phyloP scores from a whole-genome alignment of 2,888 invertebrate genomes.

The Cartodere bifasciata region DNA sequence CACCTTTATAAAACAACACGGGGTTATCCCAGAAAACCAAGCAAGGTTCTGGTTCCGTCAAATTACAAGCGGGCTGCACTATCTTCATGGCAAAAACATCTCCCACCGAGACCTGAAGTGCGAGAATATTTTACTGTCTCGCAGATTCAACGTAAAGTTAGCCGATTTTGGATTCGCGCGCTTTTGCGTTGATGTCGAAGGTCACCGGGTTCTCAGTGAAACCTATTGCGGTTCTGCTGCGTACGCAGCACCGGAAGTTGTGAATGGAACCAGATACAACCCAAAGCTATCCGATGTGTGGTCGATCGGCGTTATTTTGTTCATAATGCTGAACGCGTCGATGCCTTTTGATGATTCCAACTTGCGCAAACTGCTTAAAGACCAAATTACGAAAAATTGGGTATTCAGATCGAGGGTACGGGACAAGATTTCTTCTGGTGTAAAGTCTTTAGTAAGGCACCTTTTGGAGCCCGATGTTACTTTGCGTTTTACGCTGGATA shows the following conservation, averaged over 20 bases:
- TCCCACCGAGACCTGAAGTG: conserved; percentile 11
- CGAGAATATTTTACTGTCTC: conserved; percentile 10
- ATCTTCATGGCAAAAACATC: conserved; percentile 10
- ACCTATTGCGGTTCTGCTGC: conserved; percentile 12
- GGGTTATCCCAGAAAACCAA: conserved; percentile 10
- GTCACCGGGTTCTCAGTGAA: conserved; percentile 10
- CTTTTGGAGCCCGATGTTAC: conserved; percentile 11
- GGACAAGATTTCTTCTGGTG: conserved; percentile 9
- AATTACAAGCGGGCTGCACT: conserved; percentile 10
- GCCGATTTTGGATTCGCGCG: conserved; percentile 12
- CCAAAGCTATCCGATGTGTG: conserved; percentile 11
- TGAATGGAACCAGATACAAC: conserved; percentile 11
- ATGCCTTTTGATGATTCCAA: conserved; percentile 12
- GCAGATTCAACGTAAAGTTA: conserved; percentile 10
- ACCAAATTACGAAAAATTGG: conserved; percentile 12
- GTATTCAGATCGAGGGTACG: conserved; percentile 11
- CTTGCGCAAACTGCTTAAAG: conserved; percentile 10
- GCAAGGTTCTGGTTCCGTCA: conserved; percentile 10
- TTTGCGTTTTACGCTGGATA: conserved; percentile 9
- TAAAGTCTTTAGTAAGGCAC: conserved; percentile 11
- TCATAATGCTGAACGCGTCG: conserved; percentile 12
- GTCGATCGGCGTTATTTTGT: conserved; percentile 11
- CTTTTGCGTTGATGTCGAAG: conserved; percentile 10
- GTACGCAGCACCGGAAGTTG: conserved; percentile 11
- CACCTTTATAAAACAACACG: conserved; percentile 11